Conservation (phyloP, 2,888 invertebrate species). For the Plebejus melissa region DNA sequence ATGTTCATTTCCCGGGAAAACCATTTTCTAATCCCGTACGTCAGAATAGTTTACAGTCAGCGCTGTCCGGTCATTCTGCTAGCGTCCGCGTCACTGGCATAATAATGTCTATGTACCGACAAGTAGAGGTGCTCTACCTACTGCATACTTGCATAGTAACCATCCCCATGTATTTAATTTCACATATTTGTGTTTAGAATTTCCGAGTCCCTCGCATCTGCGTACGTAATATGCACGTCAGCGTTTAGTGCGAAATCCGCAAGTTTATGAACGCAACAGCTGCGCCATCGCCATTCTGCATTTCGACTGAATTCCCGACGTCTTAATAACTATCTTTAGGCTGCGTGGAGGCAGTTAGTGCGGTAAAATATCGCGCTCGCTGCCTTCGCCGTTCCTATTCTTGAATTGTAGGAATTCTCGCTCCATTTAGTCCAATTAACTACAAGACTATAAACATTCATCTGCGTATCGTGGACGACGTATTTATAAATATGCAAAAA, state of each 20-base stretch:
- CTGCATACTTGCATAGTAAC: background rate
- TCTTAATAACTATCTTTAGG: slow-evolving; percentile 49
- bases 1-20: slow-evolving; percentile 41
- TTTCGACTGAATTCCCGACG: slow-evolving; percentile 52
- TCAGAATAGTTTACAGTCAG: slow-evolving; percentile 4
- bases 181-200: background rate
- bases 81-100: background rate
- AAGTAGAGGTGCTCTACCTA: background rate
- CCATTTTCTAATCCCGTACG: slow-evolving; percentile 26
- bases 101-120: background rate
- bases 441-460: slow-evolving; percentile 20
- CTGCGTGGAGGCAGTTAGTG: slow-evolving; percentile 27
- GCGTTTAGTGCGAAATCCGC: slow-evolving; percentile 37
- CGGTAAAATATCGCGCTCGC: slow-evolving; percentile 25
- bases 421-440: slow-evolving; percentile 26
- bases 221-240: slow-evolving; percentile 27
- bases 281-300: slow-evolving; percentile 42
- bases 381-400: slow-evolving; percentile 24
- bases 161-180: background rate
- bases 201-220: slow-evolving; percentile 31
- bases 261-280: slow-evolving; percentile 42
- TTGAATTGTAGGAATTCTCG: slow-evolving; percentile 19
- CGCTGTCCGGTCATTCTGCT: slow-evolving; percentile 8
- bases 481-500: slow-evolving; percentile 9
- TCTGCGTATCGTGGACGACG: slow-evolving; percentile 15